Evolutionary conservation across 2,113 vertebrate genomes (phyloP).

Genomic region (Chloroceryle aenea): DNA sequence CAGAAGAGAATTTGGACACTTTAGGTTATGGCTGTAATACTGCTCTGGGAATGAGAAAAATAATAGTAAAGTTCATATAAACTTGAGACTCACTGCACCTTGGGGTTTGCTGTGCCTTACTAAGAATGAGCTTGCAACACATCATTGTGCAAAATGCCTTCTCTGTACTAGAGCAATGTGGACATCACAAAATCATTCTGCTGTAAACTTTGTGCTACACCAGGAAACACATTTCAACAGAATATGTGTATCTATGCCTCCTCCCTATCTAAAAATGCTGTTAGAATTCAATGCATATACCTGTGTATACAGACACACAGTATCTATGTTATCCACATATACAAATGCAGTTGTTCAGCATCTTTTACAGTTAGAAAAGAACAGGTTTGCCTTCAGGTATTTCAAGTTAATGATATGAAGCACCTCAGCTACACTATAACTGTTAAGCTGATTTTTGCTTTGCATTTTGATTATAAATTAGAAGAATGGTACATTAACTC

Average conservation of each 20-base stretch:
- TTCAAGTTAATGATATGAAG: conserved; percentile 74
- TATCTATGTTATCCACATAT: neutral
- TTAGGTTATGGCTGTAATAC: neutral
- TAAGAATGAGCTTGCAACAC: neutral
- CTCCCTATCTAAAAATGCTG: neutral
- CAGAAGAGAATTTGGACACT: neutral
- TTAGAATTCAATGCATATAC: neutral
- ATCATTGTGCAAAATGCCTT: neutral
- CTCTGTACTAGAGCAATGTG: neutral
- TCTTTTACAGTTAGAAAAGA: conserved; percentile 60
- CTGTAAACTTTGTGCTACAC: neutral
- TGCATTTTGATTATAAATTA: conserved; percentile 84
- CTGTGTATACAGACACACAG: neutral
- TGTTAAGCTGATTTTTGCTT: conserved; percentile 78
- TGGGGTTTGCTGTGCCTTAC: neutral
- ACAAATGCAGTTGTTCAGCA: neutral
- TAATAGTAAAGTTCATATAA: neutral
- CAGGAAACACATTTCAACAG: neutral
- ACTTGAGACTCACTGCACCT: neutral
- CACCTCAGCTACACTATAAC: conserved; percentile 62
- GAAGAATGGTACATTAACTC: conserved; percentile 77
- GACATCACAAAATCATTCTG: neutral
- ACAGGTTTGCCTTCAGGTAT: conserved; percentile 70
- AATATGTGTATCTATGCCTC: neutral
- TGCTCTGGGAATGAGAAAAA: neutral